Base-by-base conservation (phyloP, 2,888 invertebrate genomes). In the Salpingus planirostris region DNA sequence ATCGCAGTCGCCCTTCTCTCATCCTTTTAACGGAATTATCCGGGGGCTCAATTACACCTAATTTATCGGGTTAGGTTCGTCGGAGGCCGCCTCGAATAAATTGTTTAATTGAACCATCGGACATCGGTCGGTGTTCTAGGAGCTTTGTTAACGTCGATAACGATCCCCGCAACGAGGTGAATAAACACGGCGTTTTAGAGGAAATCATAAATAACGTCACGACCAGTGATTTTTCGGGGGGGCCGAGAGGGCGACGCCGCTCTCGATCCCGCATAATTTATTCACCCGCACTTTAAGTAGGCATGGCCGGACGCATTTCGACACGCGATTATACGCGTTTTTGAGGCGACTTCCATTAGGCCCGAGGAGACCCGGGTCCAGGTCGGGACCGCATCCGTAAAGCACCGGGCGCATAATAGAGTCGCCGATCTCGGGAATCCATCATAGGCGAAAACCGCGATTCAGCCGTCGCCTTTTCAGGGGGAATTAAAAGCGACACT, bases 381-480 rank as follows among this genome's bases (percentile, higher is more conserved):
- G 23, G 23, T 23, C 23, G 10, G 23, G 5, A 10, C 10, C 23
- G 11, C 23, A 11, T 23, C 23, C 10, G 10, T 23, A 23, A 23
- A 11, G 22, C n/a, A 29, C 14, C 11, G 10, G 13, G 22, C 14
- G 14, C 27, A 29, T 29, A 33, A 33, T 33, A 25, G 29, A 33
- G 29, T 33, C 15, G 33, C 33, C 29, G 29, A 33, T 33, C 33
- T 33, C 10, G 28, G 10, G n/a, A n/a, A 28, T 28, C 28, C 28
- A 28, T 28, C 28, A 28, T 11, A 15, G 12, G 11, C 15, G 28
- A 28, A 28, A 28, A 28, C 28, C 28, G 29, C 33, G 33, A 33
- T 33, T 33, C 33, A 33, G 33, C 33, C 28, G 33, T 33, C 33
- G 33, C 22, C 33, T 33, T 33, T 33, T 33, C 33, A 29, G 3